These are phyloP conservation scores for Hucho hucho DNA, from an alignment of 2,113 vertebrate genomes.

Conservation along the genomic window DNA sequence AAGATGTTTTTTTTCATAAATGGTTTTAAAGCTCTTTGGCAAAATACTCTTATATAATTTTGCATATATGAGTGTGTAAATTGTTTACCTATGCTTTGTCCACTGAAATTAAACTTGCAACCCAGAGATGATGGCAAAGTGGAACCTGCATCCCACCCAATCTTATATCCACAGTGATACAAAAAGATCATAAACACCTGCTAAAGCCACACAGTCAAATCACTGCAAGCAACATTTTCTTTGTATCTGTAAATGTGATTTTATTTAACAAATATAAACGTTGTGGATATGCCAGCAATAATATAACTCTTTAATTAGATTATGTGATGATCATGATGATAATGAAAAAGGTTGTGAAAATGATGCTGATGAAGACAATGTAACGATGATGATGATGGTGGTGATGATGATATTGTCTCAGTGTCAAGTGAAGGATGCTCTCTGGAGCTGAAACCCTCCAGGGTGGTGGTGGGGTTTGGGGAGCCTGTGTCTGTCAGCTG, in stretches of 20 bases:
- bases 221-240: background rate
- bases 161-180: background rate
- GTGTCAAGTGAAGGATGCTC: slow-evolving; percentile 75
- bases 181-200: background rate
- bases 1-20: background rate
- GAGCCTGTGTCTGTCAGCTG: slow-evolving; percentile 74
- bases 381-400: no score
- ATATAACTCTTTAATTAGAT: background rate
- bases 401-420: slow-evolving; percentile 30
- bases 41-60: background rate
- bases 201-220: background rate
- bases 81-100: background rate
- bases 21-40: background rate
- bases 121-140: background rate
- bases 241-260: background rate
- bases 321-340: background rate
- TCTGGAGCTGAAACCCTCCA: slow-evolving; percentile 71
- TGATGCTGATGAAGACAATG: background rate
- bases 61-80: background rate
- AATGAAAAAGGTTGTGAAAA: no score
- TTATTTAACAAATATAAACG: background rate
- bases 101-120: background rate
- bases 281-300: background rate
- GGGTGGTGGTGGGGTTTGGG: slow-evolving; percentile 76
- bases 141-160: background rate